Evolutionary conservation across 2,888 invertebrate species (phyloP), one percentile per base, ranked within the genome.

Genomic region (Tanypteryx hageni): DNA sequence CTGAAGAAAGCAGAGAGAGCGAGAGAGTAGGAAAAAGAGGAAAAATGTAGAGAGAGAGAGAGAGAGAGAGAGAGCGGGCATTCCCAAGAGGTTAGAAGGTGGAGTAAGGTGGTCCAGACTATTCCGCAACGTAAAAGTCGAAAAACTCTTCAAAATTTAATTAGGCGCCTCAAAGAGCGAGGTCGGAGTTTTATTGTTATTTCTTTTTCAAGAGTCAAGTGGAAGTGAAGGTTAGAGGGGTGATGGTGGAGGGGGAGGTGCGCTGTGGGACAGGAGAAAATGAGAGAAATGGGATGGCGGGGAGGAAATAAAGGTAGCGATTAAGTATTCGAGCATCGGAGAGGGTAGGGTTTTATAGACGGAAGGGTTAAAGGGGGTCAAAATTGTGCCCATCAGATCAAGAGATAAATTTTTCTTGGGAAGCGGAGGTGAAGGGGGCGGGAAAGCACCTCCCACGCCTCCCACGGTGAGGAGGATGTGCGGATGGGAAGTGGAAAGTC

Each of bases 61-160:
- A 44, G n/a, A n/a, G n/a, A n/a, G n/a, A 44, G 44, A 5, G 1
- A 5, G 1, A 44, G 44, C 1, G 44, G 44, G 44, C 44, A 44
- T 5, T 44, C 44, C 44, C 44, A 44, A 44, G 44, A 44, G 44
- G 44, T 44, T 44, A 44, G 44, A 5, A 44, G 44, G 44, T 44
- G 44, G 44, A 44, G 44, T 44, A 44, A 44, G 44, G 44, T 44
- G 44, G 44, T 44, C 44, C 44, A 56, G 56, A n/a, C 57, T 10
- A 7, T 57, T 83, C 57, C 56, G 44, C 44, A 57, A 57, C 56
- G 83, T 16, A 83, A 83, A 83, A 83, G 83, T 57, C 14, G 83
- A 56, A 57, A 57, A 57, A 56, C 83, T 56, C 83, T 83, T 83
- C 44, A 83, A 83, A 83, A 83, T 83, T 83, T 83, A 83, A 83